These are phyloP conservation scores for Theristicus caerulescens DNA, from an alignment of 2,113 vertebrate species.

Conservation along the genomic window DNA sequence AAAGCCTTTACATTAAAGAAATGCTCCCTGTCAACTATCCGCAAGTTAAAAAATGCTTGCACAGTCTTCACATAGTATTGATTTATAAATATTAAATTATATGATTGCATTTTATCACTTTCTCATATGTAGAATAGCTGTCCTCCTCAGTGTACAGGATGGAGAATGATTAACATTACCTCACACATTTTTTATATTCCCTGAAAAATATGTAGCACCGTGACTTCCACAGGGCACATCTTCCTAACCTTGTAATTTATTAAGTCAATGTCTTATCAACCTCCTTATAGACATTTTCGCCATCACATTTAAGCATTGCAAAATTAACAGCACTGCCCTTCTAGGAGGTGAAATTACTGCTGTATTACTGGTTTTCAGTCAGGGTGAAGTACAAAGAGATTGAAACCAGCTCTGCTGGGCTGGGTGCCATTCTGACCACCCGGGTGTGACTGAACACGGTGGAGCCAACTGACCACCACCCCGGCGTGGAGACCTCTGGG, in stretches of 20 bases:
- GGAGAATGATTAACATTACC: slow-evolving; percentile 46
- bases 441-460: accelerated
- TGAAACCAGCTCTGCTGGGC: background rate
- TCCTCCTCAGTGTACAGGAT: background rate
- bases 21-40: background rate
- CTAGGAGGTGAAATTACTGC: background rate
- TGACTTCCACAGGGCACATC: slow-evolving; percentile 35
- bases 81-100: slow-evolving; percentile 33
- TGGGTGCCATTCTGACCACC: background rate
- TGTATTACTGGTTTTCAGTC: background rate
- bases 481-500: accelerated
- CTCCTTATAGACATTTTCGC: background rate
- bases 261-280: slow-evolving; percentile 23
- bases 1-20: background rate
- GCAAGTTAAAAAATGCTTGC: background rate
- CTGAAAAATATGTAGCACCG: background rate
- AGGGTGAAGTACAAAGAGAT: background rate
- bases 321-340: slow-evolving; percentile 4
- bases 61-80: background rate
- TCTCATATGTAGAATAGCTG: slow-evolving; percentile 16
- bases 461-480: background rate
- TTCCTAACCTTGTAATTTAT: slow-evolving; percentile 43
- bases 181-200: slow-evolving; percentile 20
- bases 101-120: slow-evolving; percentile 15
- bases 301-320: background rate